Evolutionary conservation across 1,140 invertebrate genomes (phyloP), one percentile per base, ranked within the genome.

Genomic region (Drosophila ficusphila): DNA sequence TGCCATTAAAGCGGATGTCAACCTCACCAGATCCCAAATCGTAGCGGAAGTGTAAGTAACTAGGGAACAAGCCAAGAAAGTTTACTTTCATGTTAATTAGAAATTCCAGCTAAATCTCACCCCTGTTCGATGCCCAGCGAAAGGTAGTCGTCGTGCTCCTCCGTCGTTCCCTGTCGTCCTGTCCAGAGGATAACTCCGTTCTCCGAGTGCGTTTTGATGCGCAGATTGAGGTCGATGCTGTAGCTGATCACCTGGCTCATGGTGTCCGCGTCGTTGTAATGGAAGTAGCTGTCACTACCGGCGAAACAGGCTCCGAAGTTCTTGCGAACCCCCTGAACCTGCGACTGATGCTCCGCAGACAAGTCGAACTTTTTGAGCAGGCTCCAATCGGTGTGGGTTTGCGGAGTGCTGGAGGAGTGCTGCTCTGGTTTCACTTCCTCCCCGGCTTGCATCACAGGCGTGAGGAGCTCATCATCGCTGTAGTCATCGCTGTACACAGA

Each of bases 131-230:
- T 93, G 33, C 97, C 97, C 34, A 99, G 92, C 9, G 96, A 95
- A 14, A 99, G 92, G 92, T 96, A 98, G 76, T 95, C 94, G 90
- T 97, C 96, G 91, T 97, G 96, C 29, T 94, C 93, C 3, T 93
- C 92, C 27, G 93, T 93, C 61, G 92, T 92, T 65, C 93, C 93
- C 73, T 95, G 94, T 31, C 95, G 93, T n/a, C 97, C 97, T 61
- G 95, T 96, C 97, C 97, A 98, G 16, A 99, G 92, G n/a, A 99
- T 92, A 44, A 99, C 92, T 0, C 97, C 97, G 41, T 91, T 86
- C 23, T 76, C 72, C 23, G 91, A 91, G 36, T 90, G 83, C 27
- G 91, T 90, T 56, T 91, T 91, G 39, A 91, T 91, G 31, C 91
- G 76, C 41, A 91, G 57, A 76, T 91, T 91, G 12, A 91, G 76